Evolutionary conservation across 2,888 invertebrate species (phyloP), one percentile per base, ranked within the genome.

Genomic region (Xiphydria camelus): DNA sequence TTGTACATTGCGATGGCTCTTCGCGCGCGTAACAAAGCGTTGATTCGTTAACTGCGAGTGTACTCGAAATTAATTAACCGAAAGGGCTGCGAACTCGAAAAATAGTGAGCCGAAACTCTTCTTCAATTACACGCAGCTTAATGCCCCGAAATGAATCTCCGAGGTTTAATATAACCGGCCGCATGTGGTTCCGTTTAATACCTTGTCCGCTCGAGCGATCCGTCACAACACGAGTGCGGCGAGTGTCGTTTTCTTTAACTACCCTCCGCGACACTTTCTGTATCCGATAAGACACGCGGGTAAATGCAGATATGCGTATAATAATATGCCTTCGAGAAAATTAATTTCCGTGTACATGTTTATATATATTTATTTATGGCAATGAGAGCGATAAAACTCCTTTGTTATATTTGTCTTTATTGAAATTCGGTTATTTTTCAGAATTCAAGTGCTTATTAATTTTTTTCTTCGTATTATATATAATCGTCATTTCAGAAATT

Each of bases 71-170:
- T 23, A 23, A 23, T 23, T n/a, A n/a, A n/a, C n/a, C 23, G 23
- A n/a, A n/a, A 6, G 23, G n/a, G n/a, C 6, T 7, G n/a, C 23
- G 23, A 23, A n/a, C n/a, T 23, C 15, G 9, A 34, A 18, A 34
- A 34, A 15, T 18, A 14, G 6, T 15, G 9, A 20, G 15, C 6
- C 34, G 18, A 34, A 20, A 34, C 17, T 34, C 34, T 20, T 10
- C 34, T 34, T 34, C 34, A 34, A 34, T 34, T 18, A 20, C 34
- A 15, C 34, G 34, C 17, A 34, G 17, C 34, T 10, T 15, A 34
- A 34, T 20, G 18, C 34, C 19, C 6, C 7, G 15, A 9, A 14
- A 34, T 34, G 34, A 34, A 34, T 34, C 34, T 34, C 18, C 15
- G 10, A 18, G 34, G 15, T 34, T 20, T 34, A 14, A 34, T 34